Conservation (phyloP, 2,113 vertebrate genomes). For the Dicrurus megarhynchus region DNA sequence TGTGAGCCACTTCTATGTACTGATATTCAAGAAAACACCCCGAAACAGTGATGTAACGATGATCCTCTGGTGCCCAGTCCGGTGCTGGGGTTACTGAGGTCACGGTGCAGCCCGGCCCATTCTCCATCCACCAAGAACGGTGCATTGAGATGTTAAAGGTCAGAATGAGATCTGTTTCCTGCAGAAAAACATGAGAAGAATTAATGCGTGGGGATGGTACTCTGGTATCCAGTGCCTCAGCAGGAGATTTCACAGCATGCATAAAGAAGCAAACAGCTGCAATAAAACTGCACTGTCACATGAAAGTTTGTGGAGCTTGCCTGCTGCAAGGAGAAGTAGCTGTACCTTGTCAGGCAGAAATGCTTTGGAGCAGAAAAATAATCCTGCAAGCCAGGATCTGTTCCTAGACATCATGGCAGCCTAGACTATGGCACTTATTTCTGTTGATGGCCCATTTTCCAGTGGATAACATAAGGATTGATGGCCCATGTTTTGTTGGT, state of each 20-base stretch:
- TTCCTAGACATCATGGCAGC: not conserved
- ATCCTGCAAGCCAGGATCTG: not conserved
- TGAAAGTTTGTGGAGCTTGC: not conserved
- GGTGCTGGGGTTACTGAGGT: slow-evolving; percentile 95
- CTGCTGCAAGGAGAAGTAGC: not conserved
- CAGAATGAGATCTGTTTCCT: slow-evolving; percentile 98
- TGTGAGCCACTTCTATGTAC: slow-evolving; percentile 97
- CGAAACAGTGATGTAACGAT: slow-evolving; percentile 96
- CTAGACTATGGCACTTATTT: not conserved
- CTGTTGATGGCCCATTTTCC: not conserved
- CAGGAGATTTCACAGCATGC: not conserved
- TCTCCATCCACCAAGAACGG: slow-evolving; percentile 99
- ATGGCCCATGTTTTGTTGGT: not conserved
- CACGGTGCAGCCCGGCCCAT: slow-evolving; percentile 93
- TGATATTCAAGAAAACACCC: slow-evolving; percentile 96
- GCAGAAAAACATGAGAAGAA: slow-evolving; percentile 54
- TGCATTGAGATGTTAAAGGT: slow-evolving; percentile 99
- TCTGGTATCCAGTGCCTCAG: not conserved
- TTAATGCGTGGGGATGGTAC: not conserved
- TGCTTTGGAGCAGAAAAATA: not conserved
- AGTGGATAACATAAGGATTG: not conserved
- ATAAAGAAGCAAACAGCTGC: not conserved
- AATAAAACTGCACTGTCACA: not conserved
- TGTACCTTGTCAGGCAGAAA: not conserved
- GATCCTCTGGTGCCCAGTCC: slow-evolving; percentile 96